phyloP scores from a whole-genome alignment of 2,888 invertebrate species.

The Lymantria dispar region DNA sequence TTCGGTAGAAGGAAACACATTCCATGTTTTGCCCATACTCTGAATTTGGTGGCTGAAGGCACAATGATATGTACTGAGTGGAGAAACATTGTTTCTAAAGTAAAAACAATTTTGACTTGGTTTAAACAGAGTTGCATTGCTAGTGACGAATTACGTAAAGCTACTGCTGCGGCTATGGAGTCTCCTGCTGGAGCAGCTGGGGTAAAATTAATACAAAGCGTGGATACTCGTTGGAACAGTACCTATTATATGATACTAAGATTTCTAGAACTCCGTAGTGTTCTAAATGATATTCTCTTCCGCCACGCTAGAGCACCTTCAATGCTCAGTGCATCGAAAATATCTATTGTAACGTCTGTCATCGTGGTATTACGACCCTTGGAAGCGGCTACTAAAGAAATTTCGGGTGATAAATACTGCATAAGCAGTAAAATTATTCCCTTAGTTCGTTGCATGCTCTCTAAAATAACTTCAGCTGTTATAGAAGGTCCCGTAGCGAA shows the following conservation, averaged over 20 bases:
- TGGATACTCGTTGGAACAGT: conserved; percentile 30
- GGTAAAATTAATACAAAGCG: conserved; percentile 31
- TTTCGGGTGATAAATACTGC: conserved; percentile 35
- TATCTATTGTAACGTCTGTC: conserved; percentile 29
- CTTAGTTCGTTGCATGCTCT: conserved; percentile 22
- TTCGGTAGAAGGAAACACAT: no score
- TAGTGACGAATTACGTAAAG: conserved; percentile 31
- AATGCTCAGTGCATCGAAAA: conserved; percentile 5
- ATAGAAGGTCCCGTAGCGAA: conserved; percentile 18
- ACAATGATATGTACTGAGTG: neutral
- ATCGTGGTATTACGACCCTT: conserved; percentile 33
- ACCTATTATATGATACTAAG: conserved; percentile 37
- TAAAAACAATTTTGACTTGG: conserved; percentile 30
- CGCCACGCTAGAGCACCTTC: neutral
- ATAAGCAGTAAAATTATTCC: conserved; percentile 26
- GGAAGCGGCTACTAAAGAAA: conserved; percentile 44
- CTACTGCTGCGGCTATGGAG: no score
- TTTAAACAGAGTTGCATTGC: conserved; percentile 33
- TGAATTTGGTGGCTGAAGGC: neutral
- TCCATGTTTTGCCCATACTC: no score
- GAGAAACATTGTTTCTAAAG: conserved; percentile 17
- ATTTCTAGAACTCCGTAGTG: conserved; percentile 37
- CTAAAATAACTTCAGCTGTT: conserved; percentile 15
- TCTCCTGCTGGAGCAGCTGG: no score
- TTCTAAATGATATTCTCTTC: conserved; percentile 34